Percentiles rank a stretch among this genome's conserved stretches.
Evolutionary conservation across 2,797 vertebrate species (phyloP).

Genomic region (Peromyscus eremicus): DNA sequence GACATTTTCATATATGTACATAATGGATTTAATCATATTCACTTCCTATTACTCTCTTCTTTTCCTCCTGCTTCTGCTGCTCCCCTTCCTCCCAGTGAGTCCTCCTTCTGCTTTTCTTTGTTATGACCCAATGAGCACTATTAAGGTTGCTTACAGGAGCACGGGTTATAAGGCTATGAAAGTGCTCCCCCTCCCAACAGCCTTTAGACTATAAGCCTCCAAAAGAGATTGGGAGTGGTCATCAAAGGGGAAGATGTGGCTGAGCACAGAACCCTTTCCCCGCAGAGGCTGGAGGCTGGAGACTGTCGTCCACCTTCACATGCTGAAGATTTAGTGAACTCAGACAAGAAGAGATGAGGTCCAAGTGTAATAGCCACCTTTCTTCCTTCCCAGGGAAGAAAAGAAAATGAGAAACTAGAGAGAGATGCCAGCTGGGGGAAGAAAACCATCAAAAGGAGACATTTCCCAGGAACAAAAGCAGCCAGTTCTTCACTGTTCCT

Average conservation of each 20-base stretch:
- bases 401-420: slow-evolving; percentile 52
- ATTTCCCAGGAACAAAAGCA: slow-evolving; percentile 52
- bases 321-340: slow-evolving; percentile 50
- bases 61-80: neutral
- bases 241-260: slow-evolving; percentile 28
- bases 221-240: neutral
- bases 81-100: neutral
- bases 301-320: slow-evolving; percentile 17
- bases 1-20: neutral
- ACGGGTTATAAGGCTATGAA: neutral
- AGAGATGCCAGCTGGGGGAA: slow-evolving; percentile 16
- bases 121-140: neutral
- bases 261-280: neutral
- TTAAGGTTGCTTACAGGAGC: neutral
- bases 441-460: slow-evolving; percentile 25
- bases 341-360: slow-evolving; percentile 46
- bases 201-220: slow-evolving; percentile 25
- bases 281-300: neutral
- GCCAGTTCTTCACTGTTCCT: neutral
- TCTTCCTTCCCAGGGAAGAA: slow-evolving; percentile 22
- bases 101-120: neutral
- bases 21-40: neutral
- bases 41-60: neutral
- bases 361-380: neutral
- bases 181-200: neutral